Evolutionary conservation across 2,888 invertebrate species (phyloP).

Genomic region (Melinaea menophilus): DNA sequence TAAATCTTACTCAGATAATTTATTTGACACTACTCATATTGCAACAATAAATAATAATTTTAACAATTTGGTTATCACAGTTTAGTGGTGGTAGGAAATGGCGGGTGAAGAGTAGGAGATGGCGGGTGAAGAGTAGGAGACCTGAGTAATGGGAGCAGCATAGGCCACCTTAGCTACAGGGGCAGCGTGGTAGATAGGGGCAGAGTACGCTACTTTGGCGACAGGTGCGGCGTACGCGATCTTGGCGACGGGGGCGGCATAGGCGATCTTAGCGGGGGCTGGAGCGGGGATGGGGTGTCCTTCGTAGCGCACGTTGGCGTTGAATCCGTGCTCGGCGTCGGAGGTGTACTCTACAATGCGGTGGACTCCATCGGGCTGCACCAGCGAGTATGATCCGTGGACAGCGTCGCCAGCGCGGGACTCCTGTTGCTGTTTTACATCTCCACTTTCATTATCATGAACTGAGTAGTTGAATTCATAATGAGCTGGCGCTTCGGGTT

Average conservation of each 20-base stretch:
- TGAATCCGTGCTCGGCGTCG: constrained; percentile 65
- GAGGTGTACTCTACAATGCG: constrained; percentile 70
- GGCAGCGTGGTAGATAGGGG: constrained; percentile 37
- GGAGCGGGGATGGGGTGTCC: constrained; percentile 50
- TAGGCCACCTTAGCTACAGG: constrained; percentile 43
- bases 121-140: constrained; percentile 56
- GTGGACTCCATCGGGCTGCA: constrained; percentile 67
- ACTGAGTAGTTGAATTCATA: constrained; percentile 70
- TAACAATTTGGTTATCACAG: constrained; percentile 23
- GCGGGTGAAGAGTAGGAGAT: constrained; percentile 42
- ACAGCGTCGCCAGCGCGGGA: constrained; percentile 63
- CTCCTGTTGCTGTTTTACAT: constrained; percentile 70
- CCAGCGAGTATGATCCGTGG: constrained; percentile 68
- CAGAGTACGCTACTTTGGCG: constrained; percentile 37
- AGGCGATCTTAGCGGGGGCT: constrained; percentile 34
- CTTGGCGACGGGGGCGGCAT: constrained; percentile 34
- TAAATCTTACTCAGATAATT: constrained; percentile 44
- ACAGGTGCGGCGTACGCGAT: constrained; percentile 43
- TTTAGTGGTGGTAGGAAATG: constrained; percentile 60
- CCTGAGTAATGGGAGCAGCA: constrained; percentile 43
- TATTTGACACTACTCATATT: constrained; percentile 38
- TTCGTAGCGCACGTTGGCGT: constrained; percentile 67
- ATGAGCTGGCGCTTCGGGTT: constrained; percentile 60
- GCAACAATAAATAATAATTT: constrained; percentile 16
- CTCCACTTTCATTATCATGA: constrained; percentile 65